Percentiles rank a stretch among this genome's conserved stretches.
These are phyloP conservation scores for Drosophila melanogaster DNA, from an alignment of 1,140 invertebrate species.

Conservation along the genomic window Release_6_plus_ISO1_MT NT_037436.4:20583501-20584000, in stretches of 20 bases:
- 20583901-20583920: conserved; percentile 31
- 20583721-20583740: conserved; percentile 70
- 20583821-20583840: conserved; percentile 67
- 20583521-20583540: conserved; percentile 77
- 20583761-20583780: conserved; percentile 83
- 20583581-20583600: conserved; percentile 34
- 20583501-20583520: conserved; percentile 73
- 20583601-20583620: conserved; percentile 78
- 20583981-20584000: conserved; percentile 58
- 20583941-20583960: conserved; percentile 83
- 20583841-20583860: conserved; percentile 20
- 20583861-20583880: conserved; percentile 27
- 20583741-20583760: conserved; percentile 78
- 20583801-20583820: conserved; percentile 44
- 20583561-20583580: conserved; percentile 41
- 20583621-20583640: conserved; percentile 82
- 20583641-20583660: conserved; percentile 82
- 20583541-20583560: conserved; percentile 58
- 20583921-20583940: conserved; percentile 81
- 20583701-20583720: conserved; percentile 19
- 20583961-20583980: conserved; percentile 80
- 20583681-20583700: conserved; percentile 10
- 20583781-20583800: conserved; percentile 65
- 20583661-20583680: conserved; percentile 69
- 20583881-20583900: conserved; percentile 24